Evolutionary conservation across 37 sponge, comb jelly and placozoan genomes (phyloP).

Genomic region (Chondrosia reniformis): DNA sequence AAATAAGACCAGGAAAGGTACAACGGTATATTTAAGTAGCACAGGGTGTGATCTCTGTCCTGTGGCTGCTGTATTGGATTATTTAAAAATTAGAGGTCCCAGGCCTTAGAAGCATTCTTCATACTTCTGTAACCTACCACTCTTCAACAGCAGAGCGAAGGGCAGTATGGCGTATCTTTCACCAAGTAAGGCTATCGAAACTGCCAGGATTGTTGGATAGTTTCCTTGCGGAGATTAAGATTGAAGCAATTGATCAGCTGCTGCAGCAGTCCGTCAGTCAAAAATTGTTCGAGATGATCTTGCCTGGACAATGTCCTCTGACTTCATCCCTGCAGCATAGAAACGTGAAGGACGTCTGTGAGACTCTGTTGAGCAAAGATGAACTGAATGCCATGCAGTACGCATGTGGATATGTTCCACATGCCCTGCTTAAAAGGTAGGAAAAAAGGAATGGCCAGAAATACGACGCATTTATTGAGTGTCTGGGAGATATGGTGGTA

Average conservation of each 20-base stretch:
- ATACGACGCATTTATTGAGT: conserved; percentile 17
- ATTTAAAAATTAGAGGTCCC: no score
- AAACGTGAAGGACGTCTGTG: neutral
- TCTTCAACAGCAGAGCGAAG: neutral
- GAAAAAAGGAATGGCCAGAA: conserved; percentile 27
- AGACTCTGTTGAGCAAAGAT: conserved; percentile 9
- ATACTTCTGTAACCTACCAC: neutral
- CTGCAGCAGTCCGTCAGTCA: neutral
- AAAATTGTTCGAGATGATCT: neutral
- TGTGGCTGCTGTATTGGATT: no score
- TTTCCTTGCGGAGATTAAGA: neutral
- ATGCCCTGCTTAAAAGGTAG: conserved; percentile 16
- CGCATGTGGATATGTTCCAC: conserved; percentile 37
- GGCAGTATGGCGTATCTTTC: neutral
- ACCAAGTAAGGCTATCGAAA: conserved; percentile 3
- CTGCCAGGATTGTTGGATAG: neutral
- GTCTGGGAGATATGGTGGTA: conserved; percentile 46
- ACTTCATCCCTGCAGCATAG: neutral
- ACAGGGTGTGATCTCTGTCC: no score
- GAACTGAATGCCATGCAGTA: conserved; percentile 37
- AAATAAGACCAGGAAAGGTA: no score
- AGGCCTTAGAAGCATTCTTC: neutral
- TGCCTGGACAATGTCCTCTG: conserved; percentile 3
- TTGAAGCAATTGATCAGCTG: neutral
- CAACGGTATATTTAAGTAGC: no score